Percentiles rank a stretch among this genome's conserved stretches.
Evolutionary conservation across 2,888 invertebrate species (phyloP).

Genomic region (Strigamia crassipes): DNA sequence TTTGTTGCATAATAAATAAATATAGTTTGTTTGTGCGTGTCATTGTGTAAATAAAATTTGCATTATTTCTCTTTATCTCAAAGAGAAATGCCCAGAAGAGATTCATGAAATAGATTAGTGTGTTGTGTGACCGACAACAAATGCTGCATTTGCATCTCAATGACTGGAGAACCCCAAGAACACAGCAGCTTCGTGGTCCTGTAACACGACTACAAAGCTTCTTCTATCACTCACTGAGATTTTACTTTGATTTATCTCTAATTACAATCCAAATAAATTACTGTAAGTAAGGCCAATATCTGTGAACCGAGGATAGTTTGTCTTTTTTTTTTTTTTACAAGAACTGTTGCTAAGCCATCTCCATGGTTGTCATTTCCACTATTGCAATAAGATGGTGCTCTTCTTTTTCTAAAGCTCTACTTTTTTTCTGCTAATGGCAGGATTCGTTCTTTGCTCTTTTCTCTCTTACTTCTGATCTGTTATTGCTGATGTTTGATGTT

Average conservation of each 20-base stretch:
- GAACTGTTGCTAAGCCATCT: slow-evolving; percentile 15
- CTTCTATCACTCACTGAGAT: slow-evolving; percentile 22
- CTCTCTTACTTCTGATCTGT: slow-evolving; percentile 7
- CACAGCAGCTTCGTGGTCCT: slow-evolving; percentile 7
- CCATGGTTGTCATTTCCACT: slow-evolving; percentile 33
- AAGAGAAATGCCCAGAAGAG: slow-evolving; percentile 35
- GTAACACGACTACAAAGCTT: slow-evolving; percentile 21
- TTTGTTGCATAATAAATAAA: background rate
- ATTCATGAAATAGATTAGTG: slow-evolving; percentile 36
- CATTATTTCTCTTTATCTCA: slow-evolving; percentile 27
- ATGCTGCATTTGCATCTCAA: slow-evolving; percentile 29
- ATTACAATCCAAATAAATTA: slow-evolving; percentile 25
- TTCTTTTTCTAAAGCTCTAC: background rate
- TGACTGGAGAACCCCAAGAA: slow-evolving; percentile 6
- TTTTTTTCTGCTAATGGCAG: slow-evolving; percentile 28
- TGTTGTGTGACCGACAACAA: slow-evolving; percentile 40
- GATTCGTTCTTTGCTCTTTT: slow-evolving; percentile 20
- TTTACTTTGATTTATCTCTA: slow-evolving; percentile 34
- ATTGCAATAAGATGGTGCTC: slow-evolving; percentile 11
- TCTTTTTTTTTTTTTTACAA: background rate
- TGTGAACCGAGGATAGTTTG: background rate
- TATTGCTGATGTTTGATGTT: slow-evolving; percentile 40
- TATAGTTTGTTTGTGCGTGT: slow-evolving; percentile 4
- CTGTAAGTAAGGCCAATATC: background rate
- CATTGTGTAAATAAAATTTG: slow-evolving; percentile 19